These are phyloP conservation scores for Neolamprologus multifasciatus DNA, from an alignment of 2,797 vertebrate genomes.

Conservation along the genomic window DNA sequence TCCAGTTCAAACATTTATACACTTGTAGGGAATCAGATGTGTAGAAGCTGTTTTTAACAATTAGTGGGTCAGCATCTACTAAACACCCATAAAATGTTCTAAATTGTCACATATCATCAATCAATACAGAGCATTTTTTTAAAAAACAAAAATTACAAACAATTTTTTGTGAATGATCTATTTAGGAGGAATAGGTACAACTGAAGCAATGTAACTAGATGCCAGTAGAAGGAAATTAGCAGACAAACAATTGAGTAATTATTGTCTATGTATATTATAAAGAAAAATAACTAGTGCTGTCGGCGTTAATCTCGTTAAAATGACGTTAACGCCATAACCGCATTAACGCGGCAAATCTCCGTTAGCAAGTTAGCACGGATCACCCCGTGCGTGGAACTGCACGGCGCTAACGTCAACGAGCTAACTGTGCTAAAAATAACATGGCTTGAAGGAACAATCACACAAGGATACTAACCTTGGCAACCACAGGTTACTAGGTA, in stretches of 20 bases:
- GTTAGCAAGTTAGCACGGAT: neutral
- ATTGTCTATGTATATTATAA: neutral
- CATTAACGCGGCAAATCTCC: neutral
- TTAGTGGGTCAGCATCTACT: neutral
- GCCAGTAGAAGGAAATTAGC: neutral
- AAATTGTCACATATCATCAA: neutral
- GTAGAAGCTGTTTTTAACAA: neutral
- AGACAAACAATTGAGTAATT: neutral
- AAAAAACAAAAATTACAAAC: neutral
- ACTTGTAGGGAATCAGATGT: neutral
- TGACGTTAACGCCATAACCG: neutral
- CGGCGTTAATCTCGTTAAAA: neutral
- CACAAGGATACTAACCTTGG: neutral
- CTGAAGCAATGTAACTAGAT: neutral
- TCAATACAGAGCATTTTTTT: neutral
- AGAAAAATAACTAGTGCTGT: neutral
- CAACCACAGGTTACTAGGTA: neutral
- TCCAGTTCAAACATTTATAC: neutral
- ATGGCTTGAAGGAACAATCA: neutral
- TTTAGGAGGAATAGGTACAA: neutral
- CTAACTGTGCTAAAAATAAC: neutral
- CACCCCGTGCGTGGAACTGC: neutral
- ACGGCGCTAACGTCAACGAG: neutral
- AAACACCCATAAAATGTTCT: neutral
- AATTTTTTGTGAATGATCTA: neutral